Conservation (phyloP, 2,797 vertebrate genomes). For the Zenarchopterus dispar region DNA sequence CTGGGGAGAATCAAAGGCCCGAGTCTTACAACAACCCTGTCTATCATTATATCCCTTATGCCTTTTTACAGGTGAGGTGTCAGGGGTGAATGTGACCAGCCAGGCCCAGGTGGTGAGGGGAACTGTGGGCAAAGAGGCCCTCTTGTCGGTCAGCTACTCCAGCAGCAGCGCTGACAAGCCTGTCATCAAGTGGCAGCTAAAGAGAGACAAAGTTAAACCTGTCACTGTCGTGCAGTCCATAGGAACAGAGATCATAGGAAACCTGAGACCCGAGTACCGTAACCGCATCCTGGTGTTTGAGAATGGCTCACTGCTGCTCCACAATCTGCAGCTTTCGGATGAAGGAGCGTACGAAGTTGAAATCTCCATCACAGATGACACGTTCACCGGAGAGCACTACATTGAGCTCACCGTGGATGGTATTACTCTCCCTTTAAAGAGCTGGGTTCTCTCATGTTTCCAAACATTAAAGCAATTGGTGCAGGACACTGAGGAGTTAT, state of each 20-base stretch:
- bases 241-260: slow-evolving; percentile 93
- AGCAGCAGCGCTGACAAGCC: slow-evolving; percentile 92
- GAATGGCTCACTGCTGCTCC: slow-evolving; percentile 93
- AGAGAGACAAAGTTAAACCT: slow-evolving; percentile 88
- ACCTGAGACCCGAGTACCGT: slow-evolving; percentile 91
- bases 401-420: slow-evolving; percentile 95
- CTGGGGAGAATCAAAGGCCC: too few relatives aligned
- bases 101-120: slow-evolving; percentile 87
- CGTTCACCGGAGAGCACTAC: slow-evolving; percentile 92
- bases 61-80: slow-evolving; percentile 79
- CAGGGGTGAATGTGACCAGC: slow-evolving; percentile 93
- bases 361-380: slow-evolving; percentile 97
- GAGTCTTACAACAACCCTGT: too few relatives aligned
- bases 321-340: slow-evolving; percentile 89
- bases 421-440: slow-evolving; percentile 55
- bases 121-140: slow-evolving; percentile 87
- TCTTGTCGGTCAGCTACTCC: slow-evolving; percentile 93
- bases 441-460: background rate
- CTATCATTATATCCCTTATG: background rate
- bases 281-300: slow-evolving; percentile 91
- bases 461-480: slow-evolving; percentile 4
- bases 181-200: slow-evolving; percentile 97
- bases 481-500: background rate
- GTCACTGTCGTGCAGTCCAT: slow-evolving; percentile 96
- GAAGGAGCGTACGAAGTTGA: slow-evolving; percentile 95